A percentile compares a stretch with the other conserved stretches of the same genome.
phyloP scores from a whole-genome alignment of 2,888 invertebrate species.

The Ophion ventricosus region DNA sequence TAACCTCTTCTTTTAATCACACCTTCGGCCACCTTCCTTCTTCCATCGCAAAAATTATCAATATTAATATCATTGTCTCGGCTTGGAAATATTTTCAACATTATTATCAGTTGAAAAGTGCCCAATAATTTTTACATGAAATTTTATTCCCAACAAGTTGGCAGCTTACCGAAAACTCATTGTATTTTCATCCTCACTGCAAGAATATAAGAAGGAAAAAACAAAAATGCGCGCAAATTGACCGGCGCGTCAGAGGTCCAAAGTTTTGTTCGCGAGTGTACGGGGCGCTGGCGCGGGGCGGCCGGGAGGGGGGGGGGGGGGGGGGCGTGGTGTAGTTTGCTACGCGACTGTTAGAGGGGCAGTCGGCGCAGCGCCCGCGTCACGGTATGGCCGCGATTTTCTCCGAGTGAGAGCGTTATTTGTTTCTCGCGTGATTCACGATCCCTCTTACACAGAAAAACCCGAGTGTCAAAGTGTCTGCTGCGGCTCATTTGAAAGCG shows the following conservation, averaged over 20 bases:
- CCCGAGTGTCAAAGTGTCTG: conserved; percentile 41
- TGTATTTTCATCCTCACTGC: too few species aligned
- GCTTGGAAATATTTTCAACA: too few species aligned
- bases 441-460: conserved; percentile 6
- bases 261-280: conserved; percentile 75
- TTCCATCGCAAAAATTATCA: too few species aligned
- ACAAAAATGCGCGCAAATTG: neutral
- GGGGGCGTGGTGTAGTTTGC: conserved; percentile 74
- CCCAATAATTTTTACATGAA: too few species aligned
- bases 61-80: too few species aligned
- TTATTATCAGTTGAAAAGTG: too few species aligned
- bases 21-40: too few species aligned
- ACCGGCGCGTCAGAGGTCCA: conserved; percentile 6
- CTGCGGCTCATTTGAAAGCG: conserved; percentile 8
- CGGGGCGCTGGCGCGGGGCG: too few species aligned
- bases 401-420: conserved; percentile 61
- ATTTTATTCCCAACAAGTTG: too few species aligned
- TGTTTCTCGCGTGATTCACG: conserved; percentile 47
- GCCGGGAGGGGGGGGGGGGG: too few species aligned
- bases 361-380: conserved; percentile 79
- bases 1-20: too few species aligned
- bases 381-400: conserved; percentile 78
- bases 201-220: neutral
- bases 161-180: too few species aligned
- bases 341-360: conserved; percentile 77